Evolutionary conservation across 2,113 vertebrate species (phyloP).

Genomic region (Probosciger aterrimus): DNA sequence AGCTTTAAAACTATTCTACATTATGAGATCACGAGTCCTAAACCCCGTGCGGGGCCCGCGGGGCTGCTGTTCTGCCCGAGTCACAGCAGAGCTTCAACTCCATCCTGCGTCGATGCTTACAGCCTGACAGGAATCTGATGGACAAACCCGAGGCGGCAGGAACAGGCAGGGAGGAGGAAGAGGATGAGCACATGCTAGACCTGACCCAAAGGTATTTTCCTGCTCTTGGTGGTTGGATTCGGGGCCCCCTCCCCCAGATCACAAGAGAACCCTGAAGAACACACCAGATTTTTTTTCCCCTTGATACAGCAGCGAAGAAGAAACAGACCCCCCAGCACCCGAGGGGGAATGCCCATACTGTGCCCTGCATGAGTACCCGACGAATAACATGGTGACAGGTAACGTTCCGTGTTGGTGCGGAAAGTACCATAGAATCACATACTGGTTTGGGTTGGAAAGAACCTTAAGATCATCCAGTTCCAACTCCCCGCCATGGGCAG

Average conservation of each 20-base stretch:
- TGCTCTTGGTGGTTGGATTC: neutral
- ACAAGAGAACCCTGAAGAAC: neutral
- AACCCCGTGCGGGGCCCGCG: neutral
- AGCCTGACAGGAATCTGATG: neutral
- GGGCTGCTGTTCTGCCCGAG: neutral
- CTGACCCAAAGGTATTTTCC: constrained; percentile 55
- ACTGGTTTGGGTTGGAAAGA: neutral
- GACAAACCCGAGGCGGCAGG: accelerated
- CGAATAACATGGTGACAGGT: constrained; percentile 70
- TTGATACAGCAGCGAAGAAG: neutral
- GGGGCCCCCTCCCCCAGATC: accelerated
- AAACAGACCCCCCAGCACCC: neutral
- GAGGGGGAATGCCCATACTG: neutral
- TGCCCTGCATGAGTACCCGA: constrained; percentile 21
- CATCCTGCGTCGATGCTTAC: neutral
- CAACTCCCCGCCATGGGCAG: neutral
- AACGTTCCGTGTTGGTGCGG: accelerated
- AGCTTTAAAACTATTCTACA: neutral
- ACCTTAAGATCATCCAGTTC: neutral
- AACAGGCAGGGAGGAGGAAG: neutral
- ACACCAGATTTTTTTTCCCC: accelerated
- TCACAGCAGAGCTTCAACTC: neutral
- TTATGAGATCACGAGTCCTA: neutral
- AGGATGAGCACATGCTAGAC: neutral
- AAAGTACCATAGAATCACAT: neutral